phyloP scores from a whole-genome alignment of 2,113 vertebrate species.

The Rhineura floridana region DNA sequence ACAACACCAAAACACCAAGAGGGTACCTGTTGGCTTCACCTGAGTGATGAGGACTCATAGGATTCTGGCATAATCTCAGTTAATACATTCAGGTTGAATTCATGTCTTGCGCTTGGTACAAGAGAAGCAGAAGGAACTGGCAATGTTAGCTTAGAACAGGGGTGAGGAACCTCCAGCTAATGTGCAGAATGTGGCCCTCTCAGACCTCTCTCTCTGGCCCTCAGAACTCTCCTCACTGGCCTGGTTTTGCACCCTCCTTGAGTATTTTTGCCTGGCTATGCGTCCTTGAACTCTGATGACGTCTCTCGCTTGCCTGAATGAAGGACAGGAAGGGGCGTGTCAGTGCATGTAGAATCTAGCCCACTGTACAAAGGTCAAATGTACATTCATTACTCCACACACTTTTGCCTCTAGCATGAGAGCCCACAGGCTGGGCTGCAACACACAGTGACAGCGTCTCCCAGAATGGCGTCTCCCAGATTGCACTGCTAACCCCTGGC shows the following conservation, averaged over 20 bases:
- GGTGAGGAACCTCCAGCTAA: too few species aligned
- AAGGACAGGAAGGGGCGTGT: too few species aligned
- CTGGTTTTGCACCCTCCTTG: too few species aligned
- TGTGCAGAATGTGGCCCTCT: too few species aligned
- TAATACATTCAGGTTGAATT: neutral
- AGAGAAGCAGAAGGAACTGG: neutral
- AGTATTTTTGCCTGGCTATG: too few species aligned
- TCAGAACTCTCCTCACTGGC: too few species aligned
- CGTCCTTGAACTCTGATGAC: too few species aligned
- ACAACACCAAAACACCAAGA: neutral
- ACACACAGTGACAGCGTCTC: neutral
- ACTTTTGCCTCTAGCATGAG: neutral
- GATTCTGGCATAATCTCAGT: neutral
- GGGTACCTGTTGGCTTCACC: neutral
- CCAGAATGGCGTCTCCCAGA: neutral
- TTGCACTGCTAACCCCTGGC: neutral
- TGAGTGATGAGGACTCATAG: neutral
- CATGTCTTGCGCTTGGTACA: neutral
- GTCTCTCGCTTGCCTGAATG: too few species aligned
- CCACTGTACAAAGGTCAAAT: too few species aligned
- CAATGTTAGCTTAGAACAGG: neutral
- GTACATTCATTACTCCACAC: too few species aligned
- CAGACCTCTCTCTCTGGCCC: too few species aligned
- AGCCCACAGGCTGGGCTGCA: neutral
- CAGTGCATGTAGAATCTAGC: too few species aligned